A percentile compares a stretch with the other conserved stretches of the same genome.
Conservation (phyloP, 2,797 vertebrate genomes). For the Acrossocheilus fasciatus region DNA sequence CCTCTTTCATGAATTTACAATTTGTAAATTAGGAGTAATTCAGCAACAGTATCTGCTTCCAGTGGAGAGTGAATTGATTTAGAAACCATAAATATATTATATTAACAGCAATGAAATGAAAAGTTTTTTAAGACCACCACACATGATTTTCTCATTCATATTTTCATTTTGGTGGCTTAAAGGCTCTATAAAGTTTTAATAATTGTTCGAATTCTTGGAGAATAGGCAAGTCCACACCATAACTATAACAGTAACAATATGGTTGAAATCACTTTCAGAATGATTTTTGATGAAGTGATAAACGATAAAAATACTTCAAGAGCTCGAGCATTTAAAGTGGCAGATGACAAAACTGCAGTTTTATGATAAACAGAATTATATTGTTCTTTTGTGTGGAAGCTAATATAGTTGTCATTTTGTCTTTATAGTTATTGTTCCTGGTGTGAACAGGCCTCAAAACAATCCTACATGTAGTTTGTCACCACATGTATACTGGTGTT, state of each 20-base stretch:
- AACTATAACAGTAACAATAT: neutral
- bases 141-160: neutral
- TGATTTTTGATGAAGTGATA: neutral
- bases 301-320: neutral
- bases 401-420: too few relatives aligned
- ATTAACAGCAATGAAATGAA: neutral
- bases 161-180: neutral
- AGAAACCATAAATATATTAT: neutral
- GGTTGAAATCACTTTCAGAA: neutral
- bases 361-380: neutral
- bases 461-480: neutral
- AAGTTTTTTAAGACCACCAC: neutral
- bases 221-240: neutral
- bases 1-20: neutral
- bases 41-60: neutral
- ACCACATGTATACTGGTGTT: neutral
- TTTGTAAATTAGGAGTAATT: neutral
- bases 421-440: too few relatives aligned
- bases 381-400: neutral
- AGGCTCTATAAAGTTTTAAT: neutral
- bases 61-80: neutral
- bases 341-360: neutral
- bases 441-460: too few relatives aligned
- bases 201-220: neutral
- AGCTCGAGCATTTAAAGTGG: neutral